phyloP scores from a whole-genome alignment of 2,113 vertebrate species.

The Harpagus bidentatus region DNA sequence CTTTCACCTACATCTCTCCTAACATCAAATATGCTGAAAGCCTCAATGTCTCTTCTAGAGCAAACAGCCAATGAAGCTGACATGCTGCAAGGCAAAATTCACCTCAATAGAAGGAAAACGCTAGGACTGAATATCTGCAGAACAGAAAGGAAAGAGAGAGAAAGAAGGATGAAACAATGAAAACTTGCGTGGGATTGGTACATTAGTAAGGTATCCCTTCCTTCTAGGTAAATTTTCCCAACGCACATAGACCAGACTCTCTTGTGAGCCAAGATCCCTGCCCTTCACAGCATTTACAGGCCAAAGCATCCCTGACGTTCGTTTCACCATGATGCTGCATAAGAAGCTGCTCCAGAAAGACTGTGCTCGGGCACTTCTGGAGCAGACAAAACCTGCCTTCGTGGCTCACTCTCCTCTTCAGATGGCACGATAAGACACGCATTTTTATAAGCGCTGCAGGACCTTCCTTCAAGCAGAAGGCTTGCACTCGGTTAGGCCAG shows the following conservation, averaged over 20 bases:
- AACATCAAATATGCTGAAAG: neutral
- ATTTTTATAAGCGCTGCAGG: neutral
- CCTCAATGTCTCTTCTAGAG: neutral
- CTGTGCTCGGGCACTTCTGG: rapidly evolving
- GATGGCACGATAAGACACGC: rapidly evolving
- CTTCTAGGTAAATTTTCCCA: neutral
- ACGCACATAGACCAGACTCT: rapidly evolving
- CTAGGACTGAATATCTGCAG: neutral
- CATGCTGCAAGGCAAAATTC: neutral
- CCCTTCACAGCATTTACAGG: neutral
- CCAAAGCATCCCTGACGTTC: neutral
- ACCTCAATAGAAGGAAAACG: rapidly evolving
- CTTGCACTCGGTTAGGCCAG: constrained; percentile 17
- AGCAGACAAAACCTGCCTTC: neutral
- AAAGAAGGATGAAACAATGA: rapidly evolving
- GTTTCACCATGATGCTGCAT: neutral
- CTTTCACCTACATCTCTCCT: neutral
- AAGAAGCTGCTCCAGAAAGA: neutral
- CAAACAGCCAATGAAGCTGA: neutral
- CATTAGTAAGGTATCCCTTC: neutral
- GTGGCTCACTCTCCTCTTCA: rapidly evolving
- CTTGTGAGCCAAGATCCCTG: neutral
- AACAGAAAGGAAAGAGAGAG: neutral
- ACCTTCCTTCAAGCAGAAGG: neutral
- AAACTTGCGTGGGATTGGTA: rapidly evolving